Percentiles rank a stretch among this genome's conserved stretches.
phyloP scores from a whole-genome alignment of 2,888 invertebrate species.

The Synergus gifuensis region DNA sequence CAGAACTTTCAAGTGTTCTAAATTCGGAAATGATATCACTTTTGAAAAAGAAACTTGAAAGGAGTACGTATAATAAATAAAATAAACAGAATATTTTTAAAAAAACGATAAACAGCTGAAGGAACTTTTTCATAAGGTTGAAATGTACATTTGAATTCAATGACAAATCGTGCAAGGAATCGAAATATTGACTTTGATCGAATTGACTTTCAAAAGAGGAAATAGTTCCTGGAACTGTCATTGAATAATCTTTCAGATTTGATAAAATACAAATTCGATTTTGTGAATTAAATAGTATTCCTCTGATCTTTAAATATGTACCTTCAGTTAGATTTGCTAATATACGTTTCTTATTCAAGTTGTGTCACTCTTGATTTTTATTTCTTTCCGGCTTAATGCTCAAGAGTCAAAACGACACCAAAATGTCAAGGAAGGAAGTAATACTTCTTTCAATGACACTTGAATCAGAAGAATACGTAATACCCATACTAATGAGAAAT shows the following conservation, averaged over 20 bases:
- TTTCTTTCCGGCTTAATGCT: conserved; percentile 17
- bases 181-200: conserved; percentile 1
- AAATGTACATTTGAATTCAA: not conserved
- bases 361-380: conserved; percentile 9
- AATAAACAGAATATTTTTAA: not conserved
- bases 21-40: not conserved
- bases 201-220: not conserved
- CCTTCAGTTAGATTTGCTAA: not conserved
- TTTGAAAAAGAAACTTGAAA: not conserved
- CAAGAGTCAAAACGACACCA: conserved; percentile 8
- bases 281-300: too few species aligned
- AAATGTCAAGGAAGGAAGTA: conserved; percentile 8
- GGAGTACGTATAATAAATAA: not conserved
- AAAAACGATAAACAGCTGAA: not conserved
- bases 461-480: conserved; percentile 12
- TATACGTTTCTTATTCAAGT: conserved; percentile 6
- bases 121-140: not conserved
- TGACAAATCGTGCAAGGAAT: not conserved
- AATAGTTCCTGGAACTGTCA: not conserved
- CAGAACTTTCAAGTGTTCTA: not conserved
- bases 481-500: conserved; percentile 16
- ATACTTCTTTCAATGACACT: not conserved
- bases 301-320: not conserved
- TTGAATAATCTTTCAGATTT: not conserved
- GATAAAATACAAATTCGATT: not conserved